These are phyloP conservation scores for Thamnaconus septentrionalis DNA, from an alignment of 2,113 vertebrate genomes.

Conservation along the genomic window DNA sequence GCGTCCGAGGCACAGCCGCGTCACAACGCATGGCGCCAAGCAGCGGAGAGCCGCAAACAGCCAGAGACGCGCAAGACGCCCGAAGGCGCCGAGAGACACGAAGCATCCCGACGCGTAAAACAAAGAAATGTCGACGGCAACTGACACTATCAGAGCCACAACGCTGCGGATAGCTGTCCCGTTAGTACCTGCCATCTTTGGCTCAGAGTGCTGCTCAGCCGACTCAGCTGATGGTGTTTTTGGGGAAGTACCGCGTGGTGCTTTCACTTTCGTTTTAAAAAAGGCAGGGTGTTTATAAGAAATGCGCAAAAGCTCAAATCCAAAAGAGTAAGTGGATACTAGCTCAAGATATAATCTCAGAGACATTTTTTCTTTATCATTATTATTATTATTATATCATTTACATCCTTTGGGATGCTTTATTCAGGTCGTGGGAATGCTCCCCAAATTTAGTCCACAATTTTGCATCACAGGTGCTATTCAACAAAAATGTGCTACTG, in stretches of 20 bases:
- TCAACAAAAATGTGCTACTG: too few species aligned
- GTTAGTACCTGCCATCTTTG: background rate
- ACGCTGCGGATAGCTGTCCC: accelerated
- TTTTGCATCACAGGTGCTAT: too few species aligned
- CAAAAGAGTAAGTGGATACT: too few species aligned
- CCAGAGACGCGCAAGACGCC: slow-evolving; percentile 50
- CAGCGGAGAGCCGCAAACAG: slow-evolving; percentile 42
- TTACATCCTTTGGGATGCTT: too few species aligned
- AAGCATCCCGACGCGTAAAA: slow-evolving; percentile 39
- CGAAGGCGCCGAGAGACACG: background rate
- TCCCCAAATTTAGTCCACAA: too few species aligned
- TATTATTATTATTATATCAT: too few species aligned
- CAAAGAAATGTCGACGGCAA: slow-evolving; percentile 45
- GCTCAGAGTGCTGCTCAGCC: background rate
- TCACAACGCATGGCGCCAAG: background rate
- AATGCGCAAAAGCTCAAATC: too few species aligned
- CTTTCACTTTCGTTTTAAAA: slow-evolving; percentile 47
- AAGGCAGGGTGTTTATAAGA: too few species aligned
- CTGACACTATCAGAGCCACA: accelerated
- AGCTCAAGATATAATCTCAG: too few species aligned
- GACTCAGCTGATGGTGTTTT: too few species aligned
- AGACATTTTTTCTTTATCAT: too few species aligned
- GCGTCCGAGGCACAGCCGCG: accelerated
- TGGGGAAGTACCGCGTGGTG: background rate
- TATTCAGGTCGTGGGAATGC: too few species aligned